phyloP scores from a whole-genome alignment of 2,113 vertebrate species.

The Clarias gariepinus region DNA sequence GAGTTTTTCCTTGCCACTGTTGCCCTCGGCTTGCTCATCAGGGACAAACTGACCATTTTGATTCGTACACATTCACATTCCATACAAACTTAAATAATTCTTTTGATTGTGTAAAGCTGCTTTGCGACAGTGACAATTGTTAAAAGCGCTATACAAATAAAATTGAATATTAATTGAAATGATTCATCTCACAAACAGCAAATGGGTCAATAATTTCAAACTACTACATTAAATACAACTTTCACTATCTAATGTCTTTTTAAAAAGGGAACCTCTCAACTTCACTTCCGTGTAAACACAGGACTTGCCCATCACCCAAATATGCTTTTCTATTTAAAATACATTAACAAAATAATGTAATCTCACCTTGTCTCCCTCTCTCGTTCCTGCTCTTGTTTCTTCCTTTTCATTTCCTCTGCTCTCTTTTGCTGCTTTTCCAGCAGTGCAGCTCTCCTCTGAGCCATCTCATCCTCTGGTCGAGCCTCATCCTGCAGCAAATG shows the following conservation, averaged over 20 bases:
- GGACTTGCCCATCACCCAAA: background rate
- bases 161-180: no score
- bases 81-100: no score
- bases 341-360: background rate
- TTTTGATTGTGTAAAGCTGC: no score
- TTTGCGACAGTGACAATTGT: no score
- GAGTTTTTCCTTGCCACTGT: no score
- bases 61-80: no score
- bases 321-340: background rate
- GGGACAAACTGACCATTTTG: no score
- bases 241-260: background rate
- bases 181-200: background rate
- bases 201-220: background rate
- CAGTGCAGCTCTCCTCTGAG: slow-evolving; percentile 80
- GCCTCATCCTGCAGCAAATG: slow-evolving; percentile 71
- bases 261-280: background rate
- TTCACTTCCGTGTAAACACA: background rate
- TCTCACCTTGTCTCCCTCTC: slow-evolving; percentile 83
- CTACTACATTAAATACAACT: background rate
- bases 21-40: no score
- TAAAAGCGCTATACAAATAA: no score
- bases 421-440: slow-evolving; percentile 87
- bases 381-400: slow-evolving; percentile 82
- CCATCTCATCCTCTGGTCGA: slow-evolving; percentile 85
- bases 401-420: slow-evolving; percentile 78